These are phyloP conservation scores for Chironomus tentans DNA, from an alignment of 2,888 invertebrate species.

Conservation along the genomic window DNA sequence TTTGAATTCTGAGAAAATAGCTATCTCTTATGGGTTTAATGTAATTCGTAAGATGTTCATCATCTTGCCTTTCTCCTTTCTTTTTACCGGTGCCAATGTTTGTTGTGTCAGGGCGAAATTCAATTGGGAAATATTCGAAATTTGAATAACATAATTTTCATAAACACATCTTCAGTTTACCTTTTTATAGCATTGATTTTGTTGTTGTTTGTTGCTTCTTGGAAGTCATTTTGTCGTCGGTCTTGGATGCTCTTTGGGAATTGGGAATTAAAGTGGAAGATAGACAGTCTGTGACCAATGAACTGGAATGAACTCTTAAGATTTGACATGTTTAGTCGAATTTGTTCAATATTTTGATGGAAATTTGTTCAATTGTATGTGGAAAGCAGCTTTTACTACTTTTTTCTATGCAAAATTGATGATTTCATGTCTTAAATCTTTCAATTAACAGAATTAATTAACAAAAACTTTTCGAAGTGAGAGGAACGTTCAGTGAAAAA, in stretches of 20 bases:
- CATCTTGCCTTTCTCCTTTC: conserved; percentile 11
- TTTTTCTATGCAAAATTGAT: no score
- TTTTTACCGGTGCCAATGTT: background rate
- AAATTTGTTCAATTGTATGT: background rate
- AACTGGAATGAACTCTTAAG: no score
- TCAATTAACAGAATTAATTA: no score
- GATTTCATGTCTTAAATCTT: no score
- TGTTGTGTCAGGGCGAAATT: background rate
- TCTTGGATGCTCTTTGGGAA: no score
- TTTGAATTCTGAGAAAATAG: background rate
- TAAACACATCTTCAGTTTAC: background rate
- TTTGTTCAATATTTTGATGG: background rate
- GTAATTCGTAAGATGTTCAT: conserved; percentile 5
- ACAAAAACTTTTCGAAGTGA: no score
- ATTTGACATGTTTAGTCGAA: background rate
- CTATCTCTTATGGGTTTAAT: background rate
- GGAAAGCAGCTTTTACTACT: no score
- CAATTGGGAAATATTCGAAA: background rate
- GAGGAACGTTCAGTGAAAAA: no score
- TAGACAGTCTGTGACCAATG: no score
- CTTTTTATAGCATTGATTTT: background rate
- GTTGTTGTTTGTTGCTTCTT: no score
- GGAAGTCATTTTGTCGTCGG: no score
- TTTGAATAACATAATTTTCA: conserved; percentile 23
- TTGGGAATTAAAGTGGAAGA: no score